These are phyloP conservation scores for Tonatia bakeri DNA, from an alignment of 2,113 vertebrate species.

Conservation along the genomic window DNA sequence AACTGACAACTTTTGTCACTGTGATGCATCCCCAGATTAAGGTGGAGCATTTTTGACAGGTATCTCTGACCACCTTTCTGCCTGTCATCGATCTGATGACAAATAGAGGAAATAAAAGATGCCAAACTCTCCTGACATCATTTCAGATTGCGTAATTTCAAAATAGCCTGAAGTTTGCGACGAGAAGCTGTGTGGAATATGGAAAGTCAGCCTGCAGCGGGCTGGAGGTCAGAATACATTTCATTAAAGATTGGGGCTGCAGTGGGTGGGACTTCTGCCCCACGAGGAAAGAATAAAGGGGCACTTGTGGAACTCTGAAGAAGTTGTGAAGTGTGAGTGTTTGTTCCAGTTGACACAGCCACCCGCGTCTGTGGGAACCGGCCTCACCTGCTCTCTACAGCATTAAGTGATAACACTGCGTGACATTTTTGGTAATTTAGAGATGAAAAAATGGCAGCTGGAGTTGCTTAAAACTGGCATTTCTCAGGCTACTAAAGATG, in stretches of 20 bases:
- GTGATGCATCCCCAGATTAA: neutral
- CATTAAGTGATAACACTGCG: no score
- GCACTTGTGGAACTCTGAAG: neutral
- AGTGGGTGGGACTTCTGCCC: neutral
- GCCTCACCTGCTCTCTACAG: neutral
- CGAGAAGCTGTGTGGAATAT: neutral
- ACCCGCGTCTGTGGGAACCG: neutral
- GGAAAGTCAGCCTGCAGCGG: neutral
- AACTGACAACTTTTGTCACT: neutral
- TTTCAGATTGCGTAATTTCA: conserved; percentile 20
- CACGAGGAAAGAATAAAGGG: neutral
- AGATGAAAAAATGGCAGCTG: neutral
- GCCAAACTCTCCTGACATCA: neutral
- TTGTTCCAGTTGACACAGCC: neutral
- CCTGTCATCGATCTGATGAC: neutral
- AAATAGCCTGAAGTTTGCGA: neutral
- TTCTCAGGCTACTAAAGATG: neutral
- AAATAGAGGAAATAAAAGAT: neutral
- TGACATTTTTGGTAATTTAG: neutral
- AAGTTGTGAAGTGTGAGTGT: neutral
- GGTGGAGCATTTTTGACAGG: neutral
- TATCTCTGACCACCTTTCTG: neutral
- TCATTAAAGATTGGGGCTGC: neutral
- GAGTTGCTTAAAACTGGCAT: neutral
- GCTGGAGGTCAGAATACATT: neutral